Evolutionary conservation across 23 tunicate species (phyloP).

Genomic region (Trididemnum clinides): DNA sequence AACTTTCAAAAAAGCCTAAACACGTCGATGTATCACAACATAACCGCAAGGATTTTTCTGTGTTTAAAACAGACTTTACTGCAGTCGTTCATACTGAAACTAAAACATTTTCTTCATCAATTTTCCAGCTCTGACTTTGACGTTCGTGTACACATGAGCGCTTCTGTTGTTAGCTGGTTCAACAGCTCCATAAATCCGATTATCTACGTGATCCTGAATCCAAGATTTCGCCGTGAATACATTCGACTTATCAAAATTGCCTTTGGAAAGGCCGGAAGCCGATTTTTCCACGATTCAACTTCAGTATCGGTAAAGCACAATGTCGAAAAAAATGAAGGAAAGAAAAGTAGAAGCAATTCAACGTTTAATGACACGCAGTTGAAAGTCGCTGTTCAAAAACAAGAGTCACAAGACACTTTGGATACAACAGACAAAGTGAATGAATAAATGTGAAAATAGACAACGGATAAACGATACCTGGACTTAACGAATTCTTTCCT

Average conservation of each 20-base stretch:
- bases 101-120: not conserved
- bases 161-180: slow-evolving; percentile 91
- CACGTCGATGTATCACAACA: too few relatives aligned
- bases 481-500: too few relatives aligned
- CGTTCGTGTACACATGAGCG: slow-evolving; percentile 78
- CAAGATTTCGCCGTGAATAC: slow-evolving; percentile 82
- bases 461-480: too few relatives aligned
- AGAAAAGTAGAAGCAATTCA: not conserved
- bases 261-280: slow-evolving; percentile 51
- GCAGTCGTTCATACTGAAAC: not conserved
- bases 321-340: not conserved
- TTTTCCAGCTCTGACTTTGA: slow-evolving; percentile 45
- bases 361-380: not conserved
- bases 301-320: not conserved
- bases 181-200: slow-evolving; percentile 89
- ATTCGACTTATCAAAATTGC: slow-evolving; percentile 46
- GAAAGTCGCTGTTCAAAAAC: too few relatives aligned
- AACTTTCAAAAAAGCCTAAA: too few relatives aligned
- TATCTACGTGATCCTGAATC: slow-evolving; percentile 84
- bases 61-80: too few relatives aligned
- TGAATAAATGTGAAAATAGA: too few relatives aligned
- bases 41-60: too few relatives aligned
- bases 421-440: too few relatives aligned
- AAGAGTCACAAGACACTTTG: too few relatives aligned
- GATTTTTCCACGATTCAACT: slow-evolving; percentile 32